phyloP scores from a whole-genome alignment of 2,797 vertebrate species.

The Caiman crocodilus region DNA sequence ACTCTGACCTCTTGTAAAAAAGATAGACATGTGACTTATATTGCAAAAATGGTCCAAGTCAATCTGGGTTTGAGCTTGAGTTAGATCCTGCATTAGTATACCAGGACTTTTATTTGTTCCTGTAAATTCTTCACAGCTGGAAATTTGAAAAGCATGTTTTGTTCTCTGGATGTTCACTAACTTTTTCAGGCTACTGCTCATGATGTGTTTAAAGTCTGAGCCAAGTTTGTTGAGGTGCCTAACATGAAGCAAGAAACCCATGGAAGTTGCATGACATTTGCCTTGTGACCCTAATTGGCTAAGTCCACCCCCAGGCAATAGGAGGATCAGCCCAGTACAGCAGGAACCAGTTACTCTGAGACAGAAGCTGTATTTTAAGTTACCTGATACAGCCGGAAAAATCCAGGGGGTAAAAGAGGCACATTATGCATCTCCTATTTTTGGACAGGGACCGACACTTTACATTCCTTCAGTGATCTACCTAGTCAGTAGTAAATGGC shows the following conservation, averaged over 20 bases:
- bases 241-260: neutral
- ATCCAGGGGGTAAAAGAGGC: neutral
- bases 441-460: neutral
- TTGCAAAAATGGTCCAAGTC: neutral
- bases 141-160: neutral
- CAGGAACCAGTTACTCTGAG: neutral
- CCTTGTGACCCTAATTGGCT: neutral
- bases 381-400: neutral
- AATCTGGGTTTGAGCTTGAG: neutral
- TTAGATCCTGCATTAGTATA: neutral
- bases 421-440: neutral
- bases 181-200: neutral
- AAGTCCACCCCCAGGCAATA: neutral
- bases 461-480: neutral
- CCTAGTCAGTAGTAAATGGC: neutral
- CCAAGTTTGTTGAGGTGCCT: neutral
- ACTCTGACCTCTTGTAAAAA: neutral
- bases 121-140: neutral
- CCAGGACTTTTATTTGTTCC: neutral
- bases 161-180: neutral
- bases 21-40: neutral
- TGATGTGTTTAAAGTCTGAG: neutral
- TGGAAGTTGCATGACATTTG: constrained; percentile 4
- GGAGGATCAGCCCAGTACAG: neutral
- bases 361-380: constrained; percentile 26